These are phyloP conservation scores for Lomographa bimaculata DNA, from an alignment of 2,888 invertebrate species.

Conservation along the genomic window DNA sequence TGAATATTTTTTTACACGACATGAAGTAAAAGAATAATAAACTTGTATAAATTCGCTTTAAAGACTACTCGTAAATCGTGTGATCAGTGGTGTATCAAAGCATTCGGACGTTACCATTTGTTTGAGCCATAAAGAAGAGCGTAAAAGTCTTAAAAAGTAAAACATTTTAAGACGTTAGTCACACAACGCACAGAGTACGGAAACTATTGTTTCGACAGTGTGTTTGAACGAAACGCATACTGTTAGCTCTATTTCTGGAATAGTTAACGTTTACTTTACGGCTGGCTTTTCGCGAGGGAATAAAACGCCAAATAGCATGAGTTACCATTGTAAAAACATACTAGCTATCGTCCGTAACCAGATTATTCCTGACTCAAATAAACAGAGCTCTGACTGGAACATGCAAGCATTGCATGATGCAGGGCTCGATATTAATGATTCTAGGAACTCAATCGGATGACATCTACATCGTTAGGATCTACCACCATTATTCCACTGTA, in stretches of 20 bases:
- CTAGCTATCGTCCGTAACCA: slow-evolving; percentile 22
- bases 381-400: slow-evolving; percentile 28
- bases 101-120: slow-evolving; percentile 45
- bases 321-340: slow-evolving; percentile 42
- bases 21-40: slow-evolving; percentile 27
- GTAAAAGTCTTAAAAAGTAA: slow-evolving; percentile 55
- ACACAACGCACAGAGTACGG: slow-evolving; percentile 48
- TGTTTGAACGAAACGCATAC: slow-evolving; percentile 66
- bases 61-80: slow-evolving; percentile 32
- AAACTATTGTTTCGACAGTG: slow-evolving; percentile 69
- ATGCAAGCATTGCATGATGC: slow-evolving; percentile 27
- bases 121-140: slow-evolving; percentile 49
- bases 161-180: slow-evolving; percentile 68
- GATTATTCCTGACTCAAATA: slow-evolving; percentile 17
- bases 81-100: slow-evolving; percentile 44
- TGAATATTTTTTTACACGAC: slow-evolving; percentile 10
- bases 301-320: slow-evolving; percentile 51
- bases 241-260: slow-evolving; percentile 67
- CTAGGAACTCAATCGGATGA: slow-evolving; percentile 50
- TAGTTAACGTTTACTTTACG: slow-evolving; percentile 62
- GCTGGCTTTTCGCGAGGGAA: slow-evolving; percentile 62
- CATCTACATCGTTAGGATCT: slow-evolving; percentile 55
- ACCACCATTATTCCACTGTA: slow-evolving; percentile 54
- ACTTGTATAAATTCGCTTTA: slow-evolving; percentile 33
- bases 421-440: slow-evolving; percentile 36